Evolutionary conservation across 2,797 vertebrate genomes (phyloP), one percentile per base, ranked within the genome.

Genomic region (Lithobates sylvaticus): DNA sequence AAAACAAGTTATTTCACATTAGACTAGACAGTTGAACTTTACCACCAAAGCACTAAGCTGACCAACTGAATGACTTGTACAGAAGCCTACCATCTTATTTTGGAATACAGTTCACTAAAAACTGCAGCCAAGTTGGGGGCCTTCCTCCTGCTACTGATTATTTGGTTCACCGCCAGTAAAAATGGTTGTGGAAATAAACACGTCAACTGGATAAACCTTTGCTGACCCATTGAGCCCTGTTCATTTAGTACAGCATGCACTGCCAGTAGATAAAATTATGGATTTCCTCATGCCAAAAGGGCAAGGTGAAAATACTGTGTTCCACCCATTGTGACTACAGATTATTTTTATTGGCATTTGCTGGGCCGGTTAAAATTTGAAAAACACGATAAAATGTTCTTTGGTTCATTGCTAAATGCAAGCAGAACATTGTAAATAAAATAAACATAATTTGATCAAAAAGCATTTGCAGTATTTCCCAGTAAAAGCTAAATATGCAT

Each of bases 341-440:
- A 92, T 89, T 92, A 93, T 92, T 95, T 94, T 93, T 86, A 88
- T 93, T 93, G 92, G 92, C 91, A 92, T 85, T 84, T 81, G 89
- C 89, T 69, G 29, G 68, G 29, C 26, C 23, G 9, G 9, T 73
- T 84, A 74, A 88, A 91, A 90, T 88, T 89, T 91, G 89, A 85
- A 47, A 92, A 90, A 93, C 91, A 92, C 88, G 91, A 93, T 90
- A 91, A 90, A 91, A 91, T 90, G 80, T 58, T 36, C 39, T 74
- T 42, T 87, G 18, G 54, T 68, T 78, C 34, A 77, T 86, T 32
- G 77, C 44, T 64, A 18, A 18, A 64, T 15, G 26, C 13, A 82
- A 72, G 50, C 79, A 83, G 67, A 86, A 10, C 61, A 27, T 54
- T 78, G 69, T 39, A 74, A 29, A 67, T 64, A 84, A 34, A 84